Base-by-base conservation (phyloP, 2,113 vertebrate species). In the Helogale parvula region DNA sequence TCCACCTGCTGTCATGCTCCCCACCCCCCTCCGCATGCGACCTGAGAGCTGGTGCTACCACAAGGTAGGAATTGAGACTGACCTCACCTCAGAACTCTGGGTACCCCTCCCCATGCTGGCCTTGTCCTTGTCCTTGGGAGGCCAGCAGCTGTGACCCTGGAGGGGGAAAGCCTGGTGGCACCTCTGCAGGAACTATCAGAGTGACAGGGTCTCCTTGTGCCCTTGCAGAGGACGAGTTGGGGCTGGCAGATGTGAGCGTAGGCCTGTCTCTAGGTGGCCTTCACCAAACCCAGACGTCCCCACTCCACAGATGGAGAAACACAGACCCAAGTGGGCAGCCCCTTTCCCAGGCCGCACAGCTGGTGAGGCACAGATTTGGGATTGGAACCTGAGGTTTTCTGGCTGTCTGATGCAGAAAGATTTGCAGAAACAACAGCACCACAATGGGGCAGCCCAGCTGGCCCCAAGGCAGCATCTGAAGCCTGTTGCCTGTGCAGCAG, bases 401-500 rank as follows among this genome's bases (percentile, higher is more conserved):
- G 25, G 57, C 74, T 71, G n/a, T 57, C 35, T 27, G n/a, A 80
- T 87, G 38, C 92, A 96, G 77, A 95, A 91, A 87, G 47, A 79
- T 25, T 65, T 90, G 35, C 66, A 76, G 96, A 92, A 76, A 80
- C 45, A 35, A 41, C 1, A 66, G 71, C 81, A 35, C 45, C 15
- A 19, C 52, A 33, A 14, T 77, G 12, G 3, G 29, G n/a, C 57
- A 38, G 71, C n/a, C 17, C 84, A 69, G 38, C 68, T 90, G 41
- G 38, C 38, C 38, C 68, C 63, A 31, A 77, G 54, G 27, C 8
- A 11, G n/a, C n/a, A 57, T 52, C 72, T 41, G 54, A 72, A 92
- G 19, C 21, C 16, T 60, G 31, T 16, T 57, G 68, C 52, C 52
- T 14, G 31, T 52, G 52, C 27, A 50, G 17, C 23, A 29, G 41